Evolutionary conservation across 1,140 invertebrate genomes (phyloP), one percentile per base, ranked within the genome.

Genomic region (Lucilia cuprina): DNA sequence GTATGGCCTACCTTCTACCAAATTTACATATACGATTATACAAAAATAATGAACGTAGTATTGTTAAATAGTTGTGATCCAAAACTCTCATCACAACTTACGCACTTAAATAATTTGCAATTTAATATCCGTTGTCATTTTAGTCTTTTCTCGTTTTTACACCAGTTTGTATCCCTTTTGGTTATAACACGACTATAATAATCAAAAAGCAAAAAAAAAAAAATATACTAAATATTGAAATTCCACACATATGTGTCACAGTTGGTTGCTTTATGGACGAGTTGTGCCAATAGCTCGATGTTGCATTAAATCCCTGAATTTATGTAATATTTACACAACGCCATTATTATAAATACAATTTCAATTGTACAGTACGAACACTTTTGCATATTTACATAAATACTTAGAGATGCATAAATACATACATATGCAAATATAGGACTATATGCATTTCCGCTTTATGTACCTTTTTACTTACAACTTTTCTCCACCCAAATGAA

Each of bases 101-200:
- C 41, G 41, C 7, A 41, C 10, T 55, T 21, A 25, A 70, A 70
- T 70, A 70, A 70, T 70, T 70, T 70, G n/a, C 65, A 70, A 70
- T 70, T 70, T 70, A 70, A 70, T 70, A 21, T 70, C 65, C 65
- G 65, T 70, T 70, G 65, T 70, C 65, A 70, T 70, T 25, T 70
- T 70, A 19, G 65, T 70, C 19, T 70, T 70, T n/a, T 5, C 17
- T 70, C 8, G 19, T 17, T 55, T 13, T 55, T 55, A n/a, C 50
- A 17, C 50, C 41, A 41, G 17, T 12, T 55, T 55, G 12, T 55
- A 55, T 13, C 50, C 50, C 50, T n/a, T 55, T 55, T 55, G 17
- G 50, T 55, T 55, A n/a, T 13, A 41, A 41, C 41, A 41, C 2
- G 41, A 41, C 41, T 41, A 41, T 55, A 5, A n/a, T 55, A 55